A percentile compares a stretch with the other conserved stretches of the same genome.
Evolutionary conservation across 2,888 invertebrate genomes (phyloP).

Genomic region (Hyles lineata): DNA sequence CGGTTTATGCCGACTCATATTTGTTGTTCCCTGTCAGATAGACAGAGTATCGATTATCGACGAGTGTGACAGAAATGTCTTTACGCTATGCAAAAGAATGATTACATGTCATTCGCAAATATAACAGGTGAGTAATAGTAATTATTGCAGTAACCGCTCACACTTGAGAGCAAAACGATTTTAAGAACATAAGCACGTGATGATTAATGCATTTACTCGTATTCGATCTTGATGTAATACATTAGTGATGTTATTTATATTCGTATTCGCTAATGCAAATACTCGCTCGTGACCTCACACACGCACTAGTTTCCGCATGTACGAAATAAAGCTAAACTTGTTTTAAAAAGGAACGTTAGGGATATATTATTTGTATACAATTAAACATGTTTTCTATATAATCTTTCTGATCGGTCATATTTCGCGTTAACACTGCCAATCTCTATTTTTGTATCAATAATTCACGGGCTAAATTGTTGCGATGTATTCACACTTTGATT

Average conservation of each 20-base stretch:
- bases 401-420: neutral
- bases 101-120: neutral
- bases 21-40: neutral
- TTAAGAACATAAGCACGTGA: neutral
- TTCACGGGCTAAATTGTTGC: neutral
- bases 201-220: neutral
- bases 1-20: neutral
- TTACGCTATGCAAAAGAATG: neutral
- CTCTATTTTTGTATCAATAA: neutral
- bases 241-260: constrained; percentile 46
- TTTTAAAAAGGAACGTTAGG: neutral
- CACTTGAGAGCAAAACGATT: neutral
- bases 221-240: constrained; percentile 41
- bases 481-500: no score
- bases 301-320: constrained; percentile 12
- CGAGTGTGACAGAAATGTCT: neutral
- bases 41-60: neutral
- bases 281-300: constrained; percentile 15
- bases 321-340: constrained; percentile 5
- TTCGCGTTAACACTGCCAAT: neutral
- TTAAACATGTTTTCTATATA: constrained; percentile 4
- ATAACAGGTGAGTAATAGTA: neutral
- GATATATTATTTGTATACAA: neutral
- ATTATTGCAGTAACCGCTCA: neutral
- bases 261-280: constrained; percentile 11